A percentile compares a stretch with the other conserved stretches of the same genome.
Evolutionary conservation across 2,888 invertebrate genomes (phyloP).

Genomic region (Trimorus sp.): DNA sequence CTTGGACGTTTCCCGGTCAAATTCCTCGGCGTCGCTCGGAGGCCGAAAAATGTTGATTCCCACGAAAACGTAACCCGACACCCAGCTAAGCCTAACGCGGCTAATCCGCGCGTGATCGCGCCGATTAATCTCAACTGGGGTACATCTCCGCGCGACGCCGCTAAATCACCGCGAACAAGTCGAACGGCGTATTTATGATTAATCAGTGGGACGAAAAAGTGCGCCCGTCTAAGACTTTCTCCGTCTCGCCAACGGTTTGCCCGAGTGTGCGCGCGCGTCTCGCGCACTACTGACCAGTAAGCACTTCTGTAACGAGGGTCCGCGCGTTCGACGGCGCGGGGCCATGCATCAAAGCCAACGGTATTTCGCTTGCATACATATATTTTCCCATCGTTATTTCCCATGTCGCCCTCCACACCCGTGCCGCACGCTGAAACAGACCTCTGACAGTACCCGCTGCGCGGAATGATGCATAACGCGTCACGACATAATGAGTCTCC

Average conservation of each 20-base stretch:
- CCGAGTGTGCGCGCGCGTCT: constrained; percentile 42
- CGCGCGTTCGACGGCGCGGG: constrained; percentile 51
- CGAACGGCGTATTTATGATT: constrained; percentile 45
- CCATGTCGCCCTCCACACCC: constrained; percentile 67
- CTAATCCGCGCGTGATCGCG: constrained; percentile 36
- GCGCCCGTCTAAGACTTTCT: constrained; percentile 49
- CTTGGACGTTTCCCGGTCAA: no score
- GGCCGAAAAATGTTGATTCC: constrained; percentile 10
- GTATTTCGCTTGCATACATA: constrained; percentile 71
- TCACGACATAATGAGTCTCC: constrained; percentile 74
- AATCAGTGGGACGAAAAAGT: constrained; percentile 37
- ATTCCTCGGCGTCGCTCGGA: no score
- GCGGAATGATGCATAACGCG: constrained; percentile 75
- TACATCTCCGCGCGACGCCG: constrained; percentile 23
- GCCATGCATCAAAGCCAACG: constrained; percentile 75
- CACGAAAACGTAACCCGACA: constrained; percentile 18
- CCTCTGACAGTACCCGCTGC: constrained; percentile 71
- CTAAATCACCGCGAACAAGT: constrained; percentile 52
- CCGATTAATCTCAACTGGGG: constrained; percentile 46
- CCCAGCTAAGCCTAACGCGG: constrained; percentile 14
- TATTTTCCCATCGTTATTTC: constrained; percentile 76
- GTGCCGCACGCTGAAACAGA: constrained; percentile 65
- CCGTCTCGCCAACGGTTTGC: constrained; percentile 50
- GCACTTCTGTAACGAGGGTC: constrained; percentile 62
- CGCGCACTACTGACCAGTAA: constrained; percentile 70